A percentile compares a stretch with the other conserved stretches of the same genome.
Evolutionary conservation across 1,140 invertebrate species (phyloP).

Genomic region (Tetragnatha versicolor): DNA sequence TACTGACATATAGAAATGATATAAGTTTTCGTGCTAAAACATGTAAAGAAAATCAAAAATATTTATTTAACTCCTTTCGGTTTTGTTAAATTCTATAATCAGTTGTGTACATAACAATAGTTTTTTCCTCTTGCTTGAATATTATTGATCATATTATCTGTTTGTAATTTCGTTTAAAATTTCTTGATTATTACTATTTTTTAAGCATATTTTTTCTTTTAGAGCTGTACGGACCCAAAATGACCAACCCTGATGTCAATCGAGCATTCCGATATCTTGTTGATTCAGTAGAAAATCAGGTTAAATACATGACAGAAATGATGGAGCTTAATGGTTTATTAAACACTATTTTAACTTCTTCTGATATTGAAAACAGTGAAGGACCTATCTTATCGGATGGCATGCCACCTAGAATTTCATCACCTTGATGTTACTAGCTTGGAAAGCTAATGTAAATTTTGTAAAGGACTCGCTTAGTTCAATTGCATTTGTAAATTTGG

Average conservation of each 20-base stretch:
- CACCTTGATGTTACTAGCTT: too few relatives aligned
- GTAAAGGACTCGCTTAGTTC: too few relatives aligned
- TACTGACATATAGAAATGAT: too few relatives aligned
- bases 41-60: neutral
- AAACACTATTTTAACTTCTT: too few relatives aligned
- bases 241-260: slow-evolving; percentile 1
- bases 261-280: neutral
- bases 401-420: too few relatives aligned
- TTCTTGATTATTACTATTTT: neutral
- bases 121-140: neutral
- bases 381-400: too few relatives aligned
- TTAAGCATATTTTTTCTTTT: neutral
- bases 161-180: neutral
- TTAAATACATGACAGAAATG: slow-evolving; percentile 66
- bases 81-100: neutral
- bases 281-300: slow-evolving; percentile 74
- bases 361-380: too few relatives aligned
- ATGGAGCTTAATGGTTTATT: slow-evolving; percentile 65
- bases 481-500: too few relatives aligned
- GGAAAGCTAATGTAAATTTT: too few relatives aligned
- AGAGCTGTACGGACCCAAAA: slow-evolving; percentile 16
- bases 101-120: neutral
- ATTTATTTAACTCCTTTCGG: neutral
- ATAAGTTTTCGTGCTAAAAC: too few relatives aligned
- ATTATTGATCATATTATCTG: neutral